Evolutionary conservation across 2,888 invertebrate species (phyloP).

Genomic region (Aphrophora alni): DNA sequence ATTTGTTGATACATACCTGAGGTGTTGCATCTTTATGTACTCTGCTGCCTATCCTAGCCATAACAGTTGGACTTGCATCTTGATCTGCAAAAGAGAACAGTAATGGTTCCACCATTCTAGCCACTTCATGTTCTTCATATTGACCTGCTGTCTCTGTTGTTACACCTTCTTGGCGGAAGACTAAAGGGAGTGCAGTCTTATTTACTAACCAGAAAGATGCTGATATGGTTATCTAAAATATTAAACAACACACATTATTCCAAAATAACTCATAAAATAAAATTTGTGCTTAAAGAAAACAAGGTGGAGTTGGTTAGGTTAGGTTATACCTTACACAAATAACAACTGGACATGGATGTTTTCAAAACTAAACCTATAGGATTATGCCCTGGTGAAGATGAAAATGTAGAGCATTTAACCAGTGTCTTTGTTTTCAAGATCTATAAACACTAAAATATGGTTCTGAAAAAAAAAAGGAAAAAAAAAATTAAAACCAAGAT

Average conservation of each 20-base stretch:
- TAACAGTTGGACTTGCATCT: constrained; percentile 79
- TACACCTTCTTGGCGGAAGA: constrained; percentile 90
- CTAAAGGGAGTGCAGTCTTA: constrained; percentile 93
- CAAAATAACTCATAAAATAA: background rate
- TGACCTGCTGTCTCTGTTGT: constrained; percentile 83
- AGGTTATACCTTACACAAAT: too few species aligned
- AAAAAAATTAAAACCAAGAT: too few species aligned
- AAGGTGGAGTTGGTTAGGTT: too few species aligned
- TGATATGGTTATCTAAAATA: constrained; percentile 46
- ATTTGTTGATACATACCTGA: constrained; percentile 62
- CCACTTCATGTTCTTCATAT: constrained; percentile 93
- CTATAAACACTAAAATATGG: too few species aligned
- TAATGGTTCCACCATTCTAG: constrained; percentile 89
- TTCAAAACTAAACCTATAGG: too few species aligned
- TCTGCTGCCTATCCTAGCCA: constrained; percentile 77
- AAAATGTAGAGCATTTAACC: too few species aligned
- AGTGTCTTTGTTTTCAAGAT: too few species aligned
- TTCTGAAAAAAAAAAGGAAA: too few species aligned
- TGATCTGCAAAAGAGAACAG: constrained; percentile 93
- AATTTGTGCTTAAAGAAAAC: too few species aligned
- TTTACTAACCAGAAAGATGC: constrained; percentile 75
- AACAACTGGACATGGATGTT: too few species aligned
- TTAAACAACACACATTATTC: background rate
- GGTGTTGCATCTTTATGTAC: constrained; percentile 63
- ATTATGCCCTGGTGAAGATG: too few species aligned